Conservation (phyloP, 53 echinoderm and acorn worm species). For the Apostichopus leukothele region DNA sequence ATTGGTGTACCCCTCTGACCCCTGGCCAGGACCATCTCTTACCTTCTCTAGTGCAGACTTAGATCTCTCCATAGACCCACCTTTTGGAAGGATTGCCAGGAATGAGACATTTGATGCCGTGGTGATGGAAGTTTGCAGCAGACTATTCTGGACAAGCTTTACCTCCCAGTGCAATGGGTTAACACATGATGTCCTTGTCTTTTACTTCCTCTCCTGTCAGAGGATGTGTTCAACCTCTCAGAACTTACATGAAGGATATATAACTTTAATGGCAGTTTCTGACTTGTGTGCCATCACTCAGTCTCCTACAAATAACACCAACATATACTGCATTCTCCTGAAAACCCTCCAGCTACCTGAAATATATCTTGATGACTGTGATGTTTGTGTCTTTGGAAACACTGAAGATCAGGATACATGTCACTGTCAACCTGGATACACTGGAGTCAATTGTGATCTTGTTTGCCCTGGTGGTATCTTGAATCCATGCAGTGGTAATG, state of each 20-base stretch:
- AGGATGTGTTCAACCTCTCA: slow-evolving; percentile 58
- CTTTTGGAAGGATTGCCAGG: slow-evolving; percentile 51
- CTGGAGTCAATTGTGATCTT: slow-evolving; percentile 59
- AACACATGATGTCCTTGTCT: slow-evolving; percentile 57
- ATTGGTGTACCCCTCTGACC: slow-evolving; percentile 57
- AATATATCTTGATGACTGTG: slow-evolving; percentile 50
- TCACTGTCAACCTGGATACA: slow-evolving; percentile 64
- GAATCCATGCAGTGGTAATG: slow-evolving; percentile 72
- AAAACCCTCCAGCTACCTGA: slow-evolving; percentile 48
- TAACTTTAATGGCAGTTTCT: slow-evolving; percentile 46
- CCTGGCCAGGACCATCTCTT: slow-evolving; percentile 74
- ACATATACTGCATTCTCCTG: slow-evolving; percentile 52
- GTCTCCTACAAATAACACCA: slow-evolving; percentile 6
- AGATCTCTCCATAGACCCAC: slow-evolving; percentile 33
- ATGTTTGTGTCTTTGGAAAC: slow-evolving; percentile 69
- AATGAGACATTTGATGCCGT: slow-evolving; percentile 50
- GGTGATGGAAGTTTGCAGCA: slow-evolving; percentile 59
- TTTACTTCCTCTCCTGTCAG: slow-evolving; percentile 78
- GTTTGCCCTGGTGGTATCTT: slow-evolving; percentile 77
- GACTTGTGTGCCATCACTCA: slow-evolving; percentile 56
- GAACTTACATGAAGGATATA: slow-evolving; percentile 58
- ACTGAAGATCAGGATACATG: slow-evolving; percentile 45
- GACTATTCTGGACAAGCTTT: slow-evolving; percentile 48
- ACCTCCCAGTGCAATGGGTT: slow-evolving; percentile 47
- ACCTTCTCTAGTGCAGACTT: slow-evolving; percentile 69